Conservation (phyloP, 2,888 invertebrate genomes). For the Stenotaenia linearis region DNA sequence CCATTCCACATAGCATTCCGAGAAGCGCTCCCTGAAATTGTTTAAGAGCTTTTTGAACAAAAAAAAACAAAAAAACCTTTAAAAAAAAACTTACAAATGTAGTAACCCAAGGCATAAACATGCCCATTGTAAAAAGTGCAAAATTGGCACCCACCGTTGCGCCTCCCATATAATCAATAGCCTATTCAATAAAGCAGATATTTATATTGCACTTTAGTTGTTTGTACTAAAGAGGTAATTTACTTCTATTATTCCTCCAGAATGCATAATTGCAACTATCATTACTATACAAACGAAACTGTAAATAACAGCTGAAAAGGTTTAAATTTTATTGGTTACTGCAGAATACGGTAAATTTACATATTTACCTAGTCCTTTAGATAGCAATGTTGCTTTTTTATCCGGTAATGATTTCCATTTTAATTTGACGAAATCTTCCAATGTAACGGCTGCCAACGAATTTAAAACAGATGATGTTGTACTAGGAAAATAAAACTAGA, state of each 20-base stretch:
- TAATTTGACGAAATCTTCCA: conserved; percentile 68
- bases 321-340: not conserved
- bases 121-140: not conserved
- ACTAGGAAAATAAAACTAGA: conserved; percentile 53
- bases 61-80: too few species aligned
- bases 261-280: not conserved
- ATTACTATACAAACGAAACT: not conserved
- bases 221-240: not conserved
- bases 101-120: conserved; percentile 11
- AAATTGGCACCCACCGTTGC: conserved; percentile 16
- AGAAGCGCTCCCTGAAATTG: not conserved
- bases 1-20: conserved; percentile 13
- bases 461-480: conserved; percentile 91
- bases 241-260: not conserved
- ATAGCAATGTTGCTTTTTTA: not conserved
- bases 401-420: not conserved
- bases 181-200: not conserved
- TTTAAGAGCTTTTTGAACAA: too few species aligned
- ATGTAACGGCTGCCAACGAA: conserved; percentile 82
- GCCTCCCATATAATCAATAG: not conserved
- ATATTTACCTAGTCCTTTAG: not conserved
- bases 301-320: not conserved
- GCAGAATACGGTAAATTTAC: not conserved
- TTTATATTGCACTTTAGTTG: not conserved
- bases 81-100: too few species aligned